Percentiles rank a stretch among this genome's conserved stretches.
phyloP scores from a whole-genome alignment of 1,140 invertebrate genomes.

The Mercenaria mercenaria region DNA sequence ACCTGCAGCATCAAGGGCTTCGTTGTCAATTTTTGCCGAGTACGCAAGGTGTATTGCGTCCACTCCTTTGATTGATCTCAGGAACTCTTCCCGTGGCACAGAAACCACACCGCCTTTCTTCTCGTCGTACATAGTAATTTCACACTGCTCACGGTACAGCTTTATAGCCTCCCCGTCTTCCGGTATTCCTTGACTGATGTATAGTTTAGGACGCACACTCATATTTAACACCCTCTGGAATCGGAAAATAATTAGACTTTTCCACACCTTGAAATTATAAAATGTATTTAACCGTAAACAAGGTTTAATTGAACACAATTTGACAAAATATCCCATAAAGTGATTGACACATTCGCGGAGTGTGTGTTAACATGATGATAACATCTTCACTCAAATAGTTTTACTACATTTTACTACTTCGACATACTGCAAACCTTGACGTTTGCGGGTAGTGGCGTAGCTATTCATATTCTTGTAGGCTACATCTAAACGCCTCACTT shows the following conservation, averaged over 20 bases:
- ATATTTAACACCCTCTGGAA: background rate
- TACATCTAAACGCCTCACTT: too few species aligned
- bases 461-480: too few species aligned
- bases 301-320: too few species aligned
- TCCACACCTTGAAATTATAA: background rate
- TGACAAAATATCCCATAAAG: too few species aligned
- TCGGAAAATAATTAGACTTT: background rate
- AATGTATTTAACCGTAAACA: too few species aligned
- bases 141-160: constrained; percentile 26
- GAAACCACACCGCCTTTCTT: constrained; percentile 29
- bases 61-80: constrained; percentile 90
- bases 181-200: constrained; percentile 33
- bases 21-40: constrained; percentile 93
- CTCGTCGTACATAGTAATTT: constrained; percentile 55
- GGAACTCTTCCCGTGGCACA: constrained; percentile 88
- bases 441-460: too few species aligned
- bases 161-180: background rate
- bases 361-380: too few species aligned
- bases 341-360: too few species aligned
- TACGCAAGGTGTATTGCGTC: constrained; percentile 93
- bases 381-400: too few species aligned
- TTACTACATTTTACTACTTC: too few species aligned
- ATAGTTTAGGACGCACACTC: constrained; percentile 34
- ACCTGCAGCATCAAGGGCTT: constrained; percentile 90
- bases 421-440: too few species aligned